These are phyloP conservation scores for Mylabris phalerata DNA, from an alignment of 1,140 invertebrate species.

Conservation along the genomic window DNA sequence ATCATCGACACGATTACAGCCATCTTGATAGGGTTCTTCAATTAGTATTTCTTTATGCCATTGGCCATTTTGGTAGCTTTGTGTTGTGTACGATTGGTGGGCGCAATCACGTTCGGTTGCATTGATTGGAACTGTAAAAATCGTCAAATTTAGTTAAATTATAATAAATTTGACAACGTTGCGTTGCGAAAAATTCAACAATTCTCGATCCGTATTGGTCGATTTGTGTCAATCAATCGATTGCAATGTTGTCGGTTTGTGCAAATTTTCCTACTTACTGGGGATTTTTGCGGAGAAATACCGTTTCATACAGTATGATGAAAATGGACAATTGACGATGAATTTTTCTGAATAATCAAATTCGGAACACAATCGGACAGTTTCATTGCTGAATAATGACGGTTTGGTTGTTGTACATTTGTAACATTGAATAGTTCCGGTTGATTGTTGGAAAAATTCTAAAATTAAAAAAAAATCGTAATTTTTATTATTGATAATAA, in stretches of 20 bases:
- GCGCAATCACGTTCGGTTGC: slow-evolving; percentile 64
- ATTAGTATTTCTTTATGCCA: slow-evolving; percentile 58
- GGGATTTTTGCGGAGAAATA: slow-evolving; percentile 42
- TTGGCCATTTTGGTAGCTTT: slow-evolving; percentile 48
- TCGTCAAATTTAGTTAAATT: background rate
- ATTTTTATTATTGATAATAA: background rate
- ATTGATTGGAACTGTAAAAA: slow-evolving; percentile 52
- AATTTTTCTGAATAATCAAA: slow-evolving; percentile 62
- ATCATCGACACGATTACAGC: slow-evolving; percentile 55
- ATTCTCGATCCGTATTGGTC: too few species aligned
- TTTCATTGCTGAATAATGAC: slow-evolving; percentile 44
- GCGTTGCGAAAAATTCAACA: too few species aligned
- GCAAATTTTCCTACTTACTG: background rate
- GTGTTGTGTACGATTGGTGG: slow-evolving; percentile 56
- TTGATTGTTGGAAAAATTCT: slow-evolving; percentile 26
- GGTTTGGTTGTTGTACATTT: slow-evolving; percentile 58
- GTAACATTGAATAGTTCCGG: slow-evolving; percentile 50
- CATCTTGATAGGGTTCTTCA: slow-evolving; percentile 58
- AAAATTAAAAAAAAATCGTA: slow-evolving; percentile 15
- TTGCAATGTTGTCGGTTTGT: background rate
- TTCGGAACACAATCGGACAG: slow-evolving; percentile 55
- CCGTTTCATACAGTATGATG: slow-evolving; percentile 69
- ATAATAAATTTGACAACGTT: background rate
- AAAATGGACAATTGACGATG: slow-evolving; percentile 66
- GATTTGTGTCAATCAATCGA: too few species aligned